phyloP scores from a whole-genome alignment of 1,140 invertebrate genomes.

The Aphaenogaster rudis region DNA sequence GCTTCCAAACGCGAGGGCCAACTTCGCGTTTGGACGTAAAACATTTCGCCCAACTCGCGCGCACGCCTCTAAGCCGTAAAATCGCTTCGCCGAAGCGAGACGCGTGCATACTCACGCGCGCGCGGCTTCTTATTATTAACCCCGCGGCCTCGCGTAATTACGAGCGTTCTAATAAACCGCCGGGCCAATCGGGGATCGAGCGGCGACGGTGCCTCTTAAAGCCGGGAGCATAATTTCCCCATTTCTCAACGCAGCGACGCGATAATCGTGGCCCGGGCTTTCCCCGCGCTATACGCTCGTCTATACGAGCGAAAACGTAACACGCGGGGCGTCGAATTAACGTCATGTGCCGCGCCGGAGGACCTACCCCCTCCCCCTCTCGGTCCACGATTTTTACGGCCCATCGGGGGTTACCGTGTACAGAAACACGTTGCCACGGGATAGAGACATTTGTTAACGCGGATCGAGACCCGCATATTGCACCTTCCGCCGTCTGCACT shows the following conservation, averaged over 20 bases:
- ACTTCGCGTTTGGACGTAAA: slow-evolving; percentile 37
- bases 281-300: neutral
- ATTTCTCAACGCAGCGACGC: slow-evolving; percentile 71
- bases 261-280: slow-evolving; percentile 64
- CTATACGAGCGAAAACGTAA: slow-evolving; percentile 35
- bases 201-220: slow-evolving; percentile 1
- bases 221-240: slow-evolving; percentile 65
- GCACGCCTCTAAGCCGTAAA: slow-evolving; percentile 31
- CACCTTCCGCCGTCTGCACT: slow-evolving; percentile 56
- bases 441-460: slow-evolving; percentile 83
- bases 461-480: slow-evolving; percentile 74
- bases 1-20: neutral
- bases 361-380: slow-evolving; percentile 49
- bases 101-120: slow-evolving; percentile 29
- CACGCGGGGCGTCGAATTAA: slow-evolving; percentile 62
- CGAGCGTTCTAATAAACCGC: slow-evolving; percentile 51
- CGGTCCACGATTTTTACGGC: slow-evolving; percentile 76
- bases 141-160: slow-evolving; percentile 46
- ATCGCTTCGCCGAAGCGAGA: slow-evolving; percentile 12
- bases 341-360: slow-evolving; percentile 69
- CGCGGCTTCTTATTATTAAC: slow-evolving; percentile 58
- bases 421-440: slow-evolving; percentile 72
- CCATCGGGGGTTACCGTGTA: slow-evolving; percentile 68
- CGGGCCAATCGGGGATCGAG: slow-evolving; percentile 53
- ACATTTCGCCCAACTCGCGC: neutral